Evolutionary conservation across 2,113 vertebrate species (phyloP).

Genomic region (Herpailurus yagouaroundi): DNA sequence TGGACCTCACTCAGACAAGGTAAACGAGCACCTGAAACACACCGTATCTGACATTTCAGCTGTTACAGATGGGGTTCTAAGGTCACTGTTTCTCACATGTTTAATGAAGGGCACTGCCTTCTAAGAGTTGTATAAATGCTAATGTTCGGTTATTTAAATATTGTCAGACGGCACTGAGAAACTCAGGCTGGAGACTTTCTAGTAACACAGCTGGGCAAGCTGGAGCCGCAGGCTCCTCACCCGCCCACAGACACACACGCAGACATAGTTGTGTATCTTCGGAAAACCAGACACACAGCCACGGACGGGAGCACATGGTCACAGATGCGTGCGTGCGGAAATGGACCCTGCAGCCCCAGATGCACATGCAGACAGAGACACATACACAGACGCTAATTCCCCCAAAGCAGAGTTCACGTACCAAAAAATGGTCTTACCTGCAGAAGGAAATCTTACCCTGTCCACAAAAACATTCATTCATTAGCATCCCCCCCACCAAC

Average conservation of each 20-base stretch:
- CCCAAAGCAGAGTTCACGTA: not conserved
- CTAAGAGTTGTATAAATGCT: not conserved
- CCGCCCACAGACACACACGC: not conserved
- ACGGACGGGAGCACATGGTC: not conserved
- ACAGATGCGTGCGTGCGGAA: not conserved
- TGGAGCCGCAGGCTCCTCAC: not conserved
- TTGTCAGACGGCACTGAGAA: not conserved
- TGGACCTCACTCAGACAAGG: not conserved
- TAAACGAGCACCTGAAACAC: not conserved
- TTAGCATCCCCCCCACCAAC: not conserved
- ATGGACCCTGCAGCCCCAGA: not conserved
- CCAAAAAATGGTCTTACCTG: conserved; percentile 74
- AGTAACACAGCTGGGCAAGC: not conserved
- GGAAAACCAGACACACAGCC: not conserved
- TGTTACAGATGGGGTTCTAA: not conserved
- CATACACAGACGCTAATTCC: not conserved
- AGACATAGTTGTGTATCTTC: too few relatives aligned
- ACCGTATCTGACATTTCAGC: not conserved
- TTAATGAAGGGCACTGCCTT: not conserved
- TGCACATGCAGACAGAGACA: not conserved
- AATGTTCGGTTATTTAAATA: not conserved
- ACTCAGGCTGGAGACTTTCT: not conserved
- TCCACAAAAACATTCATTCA: not conserved
- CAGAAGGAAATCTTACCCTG: not conserved
- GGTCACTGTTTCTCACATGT: not conserved